Base-by-base conservation (phyloP, 2,888 invertebrate genomes). In the Trichopoda pennipes region DNA sequence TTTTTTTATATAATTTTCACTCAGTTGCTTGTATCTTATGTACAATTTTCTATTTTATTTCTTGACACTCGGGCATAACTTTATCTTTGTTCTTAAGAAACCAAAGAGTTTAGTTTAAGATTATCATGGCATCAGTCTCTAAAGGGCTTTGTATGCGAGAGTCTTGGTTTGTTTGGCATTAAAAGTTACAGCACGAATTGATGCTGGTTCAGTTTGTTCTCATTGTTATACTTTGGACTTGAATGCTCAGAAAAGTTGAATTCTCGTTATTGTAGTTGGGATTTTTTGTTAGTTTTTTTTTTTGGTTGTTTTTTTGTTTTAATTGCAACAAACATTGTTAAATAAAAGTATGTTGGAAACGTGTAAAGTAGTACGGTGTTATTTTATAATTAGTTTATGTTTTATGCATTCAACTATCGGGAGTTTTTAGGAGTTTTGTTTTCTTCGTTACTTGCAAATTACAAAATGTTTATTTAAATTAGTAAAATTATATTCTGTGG, bases 341-440 rank as follows among this genome's bases (percentile, higher is more conserved):
- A 64, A 16, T 51, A 23, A 42, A 32, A 38, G 28, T 28, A 60
- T n/a, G 3, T 58, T 53, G 21, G n/a, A 55, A 66, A 72, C 70
- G 78, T 68, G 64, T 69, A 75, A 60, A 47, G 69, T 53, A 70
- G 60, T 82, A 74, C 28, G 78, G 78, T 82, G 78, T 38, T 66
- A 75, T 66, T 75, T 66, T 66, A 70, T 82, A 82, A 82, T 82
- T 82, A 82, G 81, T 82, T 79, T 82, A 75, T 78, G 66, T 73
- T 79, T 78, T 79, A 79, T 79, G 81, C 60, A 61, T 79, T 77
- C 64, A 63, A 32, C 74, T 70, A 78, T 74, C 21, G 55, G 55
- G 66, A 66, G 55, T 78, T 64, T 75, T 60, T 17, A n/a, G 64
- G 21, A 49, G 1, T 70, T 35, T 70, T 73, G 35, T 35, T 53